Evolutionary conservation across 2,888 invertebrate genomes (phyloP).

Genomic region (Cheilosia grossa): DNA sequence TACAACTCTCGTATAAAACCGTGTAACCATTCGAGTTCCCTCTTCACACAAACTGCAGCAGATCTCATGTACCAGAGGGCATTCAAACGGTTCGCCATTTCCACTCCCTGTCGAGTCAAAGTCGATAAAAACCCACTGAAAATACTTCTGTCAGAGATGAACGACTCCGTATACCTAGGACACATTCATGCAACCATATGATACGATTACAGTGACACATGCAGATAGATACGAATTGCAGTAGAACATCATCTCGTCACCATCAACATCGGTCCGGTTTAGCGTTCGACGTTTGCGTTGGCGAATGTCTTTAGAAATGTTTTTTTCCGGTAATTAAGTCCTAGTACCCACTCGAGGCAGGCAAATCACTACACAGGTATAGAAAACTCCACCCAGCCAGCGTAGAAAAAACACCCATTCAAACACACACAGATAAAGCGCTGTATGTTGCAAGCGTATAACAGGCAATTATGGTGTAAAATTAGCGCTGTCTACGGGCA

Average conservation of each 20-base stretch:
- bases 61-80: neutral
- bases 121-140: constrained; percentile 10
- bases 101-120: constrained; percentile 2
- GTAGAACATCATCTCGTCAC: constrained; percentile 54
- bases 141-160: constrained; percentile 30
- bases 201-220: constrained; percentile 61
- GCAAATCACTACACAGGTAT: constrained; percentile 20
- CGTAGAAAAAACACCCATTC: constrained; percentile 9
- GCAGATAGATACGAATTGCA: constrained; percentile 16
- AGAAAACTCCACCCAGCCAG: neutral
- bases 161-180: constrained; percentile 30
- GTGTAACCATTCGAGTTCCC: too few species aligned
- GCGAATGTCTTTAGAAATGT: constrained; percentile 59
- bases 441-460: constrained; percentile 1
- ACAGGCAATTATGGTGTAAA: constrained; percentile 70
- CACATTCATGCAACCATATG: constrained; percentile 46
- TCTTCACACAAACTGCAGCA: neutral
- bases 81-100: neutral
- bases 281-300: constrained; percentile 36
- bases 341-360: constrained; percentile 64
- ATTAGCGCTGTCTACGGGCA: constrained; percentile 68
- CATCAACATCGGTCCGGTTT: constrained; percentile 51
- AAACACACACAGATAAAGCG: neutral
- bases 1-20: too few species aligned
- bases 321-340: constrained; percentile 72